Base-by-base conservation (phyloP, 2,113 vertebrate species). In the Tricholaema leucomelas region DNA sequence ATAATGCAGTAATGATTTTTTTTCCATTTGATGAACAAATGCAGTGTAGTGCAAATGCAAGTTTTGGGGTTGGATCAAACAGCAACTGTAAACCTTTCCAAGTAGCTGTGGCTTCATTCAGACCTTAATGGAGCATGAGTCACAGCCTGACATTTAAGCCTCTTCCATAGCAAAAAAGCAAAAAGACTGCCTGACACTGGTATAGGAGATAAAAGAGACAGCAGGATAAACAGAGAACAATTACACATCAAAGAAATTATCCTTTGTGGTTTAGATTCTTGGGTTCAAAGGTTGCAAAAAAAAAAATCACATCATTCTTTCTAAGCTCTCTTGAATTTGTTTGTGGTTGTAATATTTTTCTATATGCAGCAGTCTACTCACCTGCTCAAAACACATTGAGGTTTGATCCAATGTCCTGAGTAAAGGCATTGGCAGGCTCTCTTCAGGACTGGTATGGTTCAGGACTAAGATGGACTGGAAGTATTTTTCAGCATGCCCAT, bases 31-130 rank as follows among this genome's bases (percentile, higher is more conserved):
- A 70, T 87, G 83, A 93, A 31, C 28, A 90, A 92, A 91, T 73
- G 50, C n/a, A 82, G 8, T 35, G 54, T 77, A 70, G 42, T 27
- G 80, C 48, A 94, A 86, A 92, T 73, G 23, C 9, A 76, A 82
- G 63, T 66, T 78, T 75, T 87, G 69, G 61, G 59, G 19, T 46
- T 85, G 77, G 69, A 87, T 88, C 70, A 95, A 91, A 71, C 18
- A 64, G 30, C 93, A 96, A 59, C 81, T 92, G n/a, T 90, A 96
- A 92, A 82, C 56, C 46, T 94, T 92, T 94, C 72, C 79, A 84
- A 91, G 31, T 36, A 67, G 36, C 30, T 91, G 75, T 2, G 38
- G 60, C 60, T 82, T 38, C 72, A 71, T 92, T 86, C 58, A 25
- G 71, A 84, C 24, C 12, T 89, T 87, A 93, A 92, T 78, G 54